Evolutionary conservation across 2,888 invertebrate species (phyloP), one percentile per base, ranked within the genome.

Genomic region (Andrena hattorfiana): DNA sequence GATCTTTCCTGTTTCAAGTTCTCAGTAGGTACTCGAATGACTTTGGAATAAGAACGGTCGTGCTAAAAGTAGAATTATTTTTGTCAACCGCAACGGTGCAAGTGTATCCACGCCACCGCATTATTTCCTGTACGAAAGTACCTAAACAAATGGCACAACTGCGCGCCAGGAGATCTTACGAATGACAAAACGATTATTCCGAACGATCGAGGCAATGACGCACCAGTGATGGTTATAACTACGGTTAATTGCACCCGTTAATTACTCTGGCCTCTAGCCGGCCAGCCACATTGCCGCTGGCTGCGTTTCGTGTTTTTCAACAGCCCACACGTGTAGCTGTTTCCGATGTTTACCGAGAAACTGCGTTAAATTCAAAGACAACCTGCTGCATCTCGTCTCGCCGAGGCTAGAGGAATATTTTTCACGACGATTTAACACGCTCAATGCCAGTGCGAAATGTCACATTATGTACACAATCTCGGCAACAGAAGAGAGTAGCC

Each of bases 231-330:
- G 23, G n/a, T 28, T 32, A 48, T 69, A 77, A 77, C 77, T 56
- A 77, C 16, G 72, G 66, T 68, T 83, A 83, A 83, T 83, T 77
- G 68, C 62, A 30, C 66, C 54, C 72, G 66, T 69, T 73, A 68
- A 77, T 83, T 54, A 71, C 48, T n/a, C 28, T 10, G 42, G 20
- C 16, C 28, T 48, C 42, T 26, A 16, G 16, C 32, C 16, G 60
- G 32, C 48, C 20, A 51, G n/a, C 51, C 20, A 20, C 51, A 51
- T 8, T 20, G 20, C 20, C 51, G 51, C 20, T 51, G 20, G 20
- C 51, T 51, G 20, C 49, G 3, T 10, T 67, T 67, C 42, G 42
- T 35, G 10, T 32, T 66, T 64, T 66, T 49, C 32, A 67, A 51
- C 30, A n/a, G n/a, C 8, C 10, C 30, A 67, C 30, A 67, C 63